Percentiles rank a stretch among this genome's conserved stretches.
These are phyloP conservation scores for Oostethus manadensis DNA, from an alignment of 2,113 vertebrate genomes.

Conservation along the genomic window DNA sequence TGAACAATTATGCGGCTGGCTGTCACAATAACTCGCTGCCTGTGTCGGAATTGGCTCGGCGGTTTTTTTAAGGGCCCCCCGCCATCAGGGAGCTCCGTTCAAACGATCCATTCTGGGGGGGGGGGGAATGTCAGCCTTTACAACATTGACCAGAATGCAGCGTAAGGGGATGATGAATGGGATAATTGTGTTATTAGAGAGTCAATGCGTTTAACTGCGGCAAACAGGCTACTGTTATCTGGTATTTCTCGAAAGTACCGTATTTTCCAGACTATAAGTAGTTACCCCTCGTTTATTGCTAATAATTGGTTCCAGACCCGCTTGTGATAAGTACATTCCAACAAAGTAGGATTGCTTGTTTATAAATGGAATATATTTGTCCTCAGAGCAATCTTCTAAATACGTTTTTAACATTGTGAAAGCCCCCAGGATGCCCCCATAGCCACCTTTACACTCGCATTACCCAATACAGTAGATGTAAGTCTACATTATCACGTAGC, in stretches of 20 bases:
- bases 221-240: not conserved
- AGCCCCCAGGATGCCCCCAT: no score
- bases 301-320: no score
- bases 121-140: conserved; percentile 58
- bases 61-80: conserved; percentile 50
- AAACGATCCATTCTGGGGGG: conserved; percentile 55
- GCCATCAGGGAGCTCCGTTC: conserved; percentile 60
- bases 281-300: no score
- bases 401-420: no score
- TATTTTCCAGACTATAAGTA: not conserved
- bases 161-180: conserved; percentile 35
- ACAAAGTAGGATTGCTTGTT: no score
- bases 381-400: no score
- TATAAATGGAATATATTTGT: no score
- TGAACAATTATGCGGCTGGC: conserved; percentile 71
- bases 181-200: conserved; percentile 35
- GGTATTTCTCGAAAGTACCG: not conserved
- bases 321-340: no score
- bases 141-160: conserved; percentile 28
- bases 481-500: no score
- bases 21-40: conserved; percentile 64
- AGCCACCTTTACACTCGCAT: no score
- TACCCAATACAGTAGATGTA: no score
- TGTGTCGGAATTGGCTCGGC: conserved; percentile 40
- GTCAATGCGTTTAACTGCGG: conserved; percentile 26